phyloP scores from a whole-genome alignment of 1,140 invertebrate species.

The Aphelinus certus region DNA sequence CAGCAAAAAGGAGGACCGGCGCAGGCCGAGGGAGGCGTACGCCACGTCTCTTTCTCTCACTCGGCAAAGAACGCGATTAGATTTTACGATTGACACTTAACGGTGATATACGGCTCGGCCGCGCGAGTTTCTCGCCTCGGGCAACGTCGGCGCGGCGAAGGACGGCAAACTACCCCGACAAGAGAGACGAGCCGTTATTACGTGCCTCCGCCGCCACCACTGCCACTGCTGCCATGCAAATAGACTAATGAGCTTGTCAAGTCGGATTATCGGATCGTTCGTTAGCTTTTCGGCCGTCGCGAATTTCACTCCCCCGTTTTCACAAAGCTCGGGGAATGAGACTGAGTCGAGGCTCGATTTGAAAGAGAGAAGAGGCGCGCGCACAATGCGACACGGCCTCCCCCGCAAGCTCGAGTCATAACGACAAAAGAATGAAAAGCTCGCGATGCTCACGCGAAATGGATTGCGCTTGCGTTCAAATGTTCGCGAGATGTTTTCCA shows the following conservation, averaged over 20 bases:
- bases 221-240: slow-evolving; percentile 49
- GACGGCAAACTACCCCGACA: slow-evolving; percentile 32
- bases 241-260: slow-evolving; percentile 60
- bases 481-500: no score
- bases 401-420: no score
- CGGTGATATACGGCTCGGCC: not conserved
- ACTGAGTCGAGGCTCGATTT: slow-evolving; percentile 1
- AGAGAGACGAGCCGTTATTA: slow-evolving; percentile 42
- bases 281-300: slow-evolving; percentile 18
- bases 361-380: not conserved
- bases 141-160: slow-evolving; percentile 38
- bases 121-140: slow-evolving; percentile 11
- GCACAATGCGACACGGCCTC: not conserved
- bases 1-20: no score
- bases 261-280: slow-evolving; percentile 48
- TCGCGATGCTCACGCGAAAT: no score
- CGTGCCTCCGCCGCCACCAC: slow-evolving; percentile 37
- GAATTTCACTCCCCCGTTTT: slow-evolving; percentile 11
- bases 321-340: not conserved
- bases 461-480: no score
- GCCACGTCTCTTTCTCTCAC: not conserved
- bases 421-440: no score
- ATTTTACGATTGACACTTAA: slow-evolving; percentile 40
- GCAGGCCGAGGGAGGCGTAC: no score
- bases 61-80: slow-evolving; percentile 46